Evolutionary conservation across 2,113 vertebrate genomes (phyloP).

Genomic region (Hipposideros armiger): DNA sequence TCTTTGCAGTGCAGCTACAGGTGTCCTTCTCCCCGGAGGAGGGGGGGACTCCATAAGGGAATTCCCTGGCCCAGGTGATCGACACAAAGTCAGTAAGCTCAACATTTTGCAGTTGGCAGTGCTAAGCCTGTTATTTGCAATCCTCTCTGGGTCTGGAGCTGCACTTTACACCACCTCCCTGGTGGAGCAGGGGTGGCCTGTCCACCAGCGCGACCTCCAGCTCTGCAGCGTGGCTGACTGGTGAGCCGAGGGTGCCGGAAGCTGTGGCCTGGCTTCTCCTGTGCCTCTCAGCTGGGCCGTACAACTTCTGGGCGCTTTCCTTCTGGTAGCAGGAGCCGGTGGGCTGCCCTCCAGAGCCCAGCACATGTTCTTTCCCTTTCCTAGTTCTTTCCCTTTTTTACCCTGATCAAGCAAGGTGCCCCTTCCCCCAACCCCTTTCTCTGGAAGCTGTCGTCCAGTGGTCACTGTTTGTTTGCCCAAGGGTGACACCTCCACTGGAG

Average conservation of each 20-base stretch:
- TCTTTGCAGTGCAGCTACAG: background rate
- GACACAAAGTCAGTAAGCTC: background rate
- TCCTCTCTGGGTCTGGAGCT: background rate
- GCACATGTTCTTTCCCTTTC: background rate
- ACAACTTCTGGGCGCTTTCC: fast-evolving
- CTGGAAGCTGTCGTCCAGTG: background rate
- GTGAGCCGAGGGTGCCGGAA: background rate
- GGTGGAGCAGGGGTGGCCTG: background rate
- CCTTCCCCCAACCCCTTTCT: fast-evolving
- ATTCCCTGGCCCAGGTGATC: too few species aligned
- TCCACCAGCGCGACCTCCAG: background rate
- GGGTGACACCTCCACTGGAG: background rate
- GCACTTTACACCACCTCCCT: background rate
- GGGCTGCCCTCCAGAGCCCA: background rate
- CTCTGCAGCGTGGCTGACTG: fast-evolving
- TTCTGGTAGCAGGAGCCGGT: fast-evolving
- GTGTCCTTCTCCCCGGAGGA: background rate
- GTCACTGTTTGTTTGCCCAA: background rate
- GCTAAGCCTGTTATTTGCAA: background rate
- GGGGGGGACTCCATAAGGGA: too few species aligned
- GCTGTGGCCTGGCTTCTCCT: fast-evolving
- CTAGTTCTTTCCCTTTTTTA: background rate
- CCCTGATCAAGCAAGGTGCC: fast-evolving
- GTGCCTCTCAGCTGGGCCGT: background rate
- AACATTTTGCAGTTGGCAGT: fast-evolving